Conservation (phyloP, 2,888 invertebrate species). For the Notodonta dromedarius region DNA sequence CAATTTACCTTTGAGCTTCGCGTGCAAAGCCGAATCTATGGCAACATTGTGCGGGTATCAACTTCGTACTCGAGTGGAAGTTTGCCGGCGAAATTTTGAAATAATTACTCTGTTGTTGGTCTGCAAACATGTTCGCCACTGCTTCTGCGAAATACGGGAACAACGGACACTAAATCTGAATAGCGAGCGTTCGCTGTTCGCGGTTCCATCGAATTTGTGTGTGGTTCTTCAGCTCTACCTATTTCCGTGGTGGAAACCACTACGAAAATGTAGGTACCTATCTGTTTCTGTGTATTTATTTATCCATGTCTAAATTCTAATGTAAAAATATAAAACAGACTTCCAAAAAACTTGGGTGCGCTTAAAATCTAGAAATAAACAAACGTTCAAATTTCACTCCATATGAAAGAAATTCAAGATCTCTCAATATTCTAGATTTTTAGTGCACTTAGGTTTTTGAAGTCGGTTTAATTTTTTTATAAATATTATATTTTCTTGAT, state of each 20-base stretch:
- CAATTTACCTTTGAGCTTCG: slow-evolving; percentile 72
- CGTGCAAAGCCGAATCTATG: slow-evolving; percentile 51
- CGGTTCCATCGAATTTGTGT: background rate
- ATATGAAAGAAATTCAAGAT: no score
- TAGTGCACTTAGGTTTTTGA: no score
- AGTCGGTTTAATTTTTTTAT: no score
- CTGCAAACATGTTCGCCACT: slow-evolving; percentile 17
- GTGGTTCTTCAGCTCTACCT: background rate
- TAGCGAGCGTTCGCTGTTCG: background rate
- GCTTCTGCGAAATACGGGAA: slow-evolving; percentile 10
- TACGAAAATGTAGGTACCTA: background rate
- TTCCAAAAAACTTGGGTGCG: no score
- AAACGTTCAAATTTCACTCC: no score
- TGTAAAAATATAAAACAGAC: no score
- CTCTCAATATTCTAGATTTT: no score
- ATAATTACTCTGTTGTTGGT: slow-evolving; percentile 38
- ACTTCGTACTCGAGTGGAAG: slow-evolving; percentile 30
- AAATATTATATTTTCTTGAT: no score
- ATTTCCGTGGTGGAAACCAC: background rate
- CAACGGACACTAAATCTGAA: slow-evolving; percentile 6
- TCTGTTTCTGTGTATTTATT: background rate
- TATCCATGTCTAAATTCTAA: no score
- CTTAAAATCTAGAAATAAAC: no score
- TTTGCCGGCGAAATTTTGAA: slow-evolving; percentile 34
- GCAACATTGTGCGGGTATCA: slow-evolving; percentile 37